Evolutionary conservation across 2,888 invertebrate species (phyloP).

Genomic region (Tortrix viridana): DNA sequence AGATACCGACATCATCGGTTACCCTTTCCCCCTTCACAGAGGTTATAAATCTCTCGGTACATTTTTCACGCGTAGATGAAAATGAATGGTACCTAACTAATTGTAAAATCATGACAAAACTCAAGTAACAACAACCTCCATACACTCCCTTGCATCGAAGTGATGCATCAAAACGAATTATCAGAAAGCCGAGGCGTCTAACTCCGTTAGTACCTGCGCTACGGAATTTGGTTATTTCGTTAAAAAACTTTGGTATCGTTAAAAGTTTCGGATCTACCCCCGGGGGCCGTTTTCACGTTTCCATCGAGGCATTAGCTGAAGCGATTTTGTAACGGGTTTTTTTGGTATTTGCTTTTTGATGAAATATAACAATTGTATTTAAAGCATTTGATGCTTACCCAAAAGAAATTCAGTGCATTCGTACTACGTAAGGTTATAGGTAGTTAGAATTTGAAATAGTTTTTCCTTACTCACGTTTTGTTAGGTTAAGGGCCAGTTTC

Average conservation of each 20-base stretch:
- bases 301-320: conserved; percentile 40
- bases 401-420: not conserved
- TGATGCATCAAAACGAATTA: conserved; percentile 29
- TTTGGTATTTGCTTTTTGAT: conserved; percentile 6
- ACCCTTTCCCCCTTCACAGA: too few relatives aligned
- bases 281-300: conserved; percentile 55
- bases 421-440: too few relatives aligned
- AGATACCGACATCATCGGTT: too few relatives aligned
- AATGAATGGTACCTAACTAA: not conserved
- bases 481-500: too few relatives aligned
- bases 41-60: too few relatives aligned
- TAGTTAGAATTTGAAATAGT: too few relatives aligned
- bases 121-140: conserved; percentile 40
- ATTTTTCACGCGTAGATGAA: not conserved
- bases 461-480: too few relatives aligned
- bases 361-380: not conserved
- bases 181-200: conserved; percentile 57
- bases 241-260: conserved; percentile 82
- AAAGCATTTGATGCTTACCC: not conserved
- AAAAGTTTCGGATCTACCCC: conserved; percentile 79
- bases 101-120: not conserved
- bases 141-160: conserved; percentile 39
- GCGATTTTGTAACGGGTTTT: conserved; percentile 21
- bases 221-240: conserved; percentile 78
- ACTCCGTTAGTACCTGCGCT: conserved; percentile 62